Evolutionary conservation across 2,797 vertebrate genomes (phyloP).

Genomic region (Lepilemur ruficaudatus): DNA sequence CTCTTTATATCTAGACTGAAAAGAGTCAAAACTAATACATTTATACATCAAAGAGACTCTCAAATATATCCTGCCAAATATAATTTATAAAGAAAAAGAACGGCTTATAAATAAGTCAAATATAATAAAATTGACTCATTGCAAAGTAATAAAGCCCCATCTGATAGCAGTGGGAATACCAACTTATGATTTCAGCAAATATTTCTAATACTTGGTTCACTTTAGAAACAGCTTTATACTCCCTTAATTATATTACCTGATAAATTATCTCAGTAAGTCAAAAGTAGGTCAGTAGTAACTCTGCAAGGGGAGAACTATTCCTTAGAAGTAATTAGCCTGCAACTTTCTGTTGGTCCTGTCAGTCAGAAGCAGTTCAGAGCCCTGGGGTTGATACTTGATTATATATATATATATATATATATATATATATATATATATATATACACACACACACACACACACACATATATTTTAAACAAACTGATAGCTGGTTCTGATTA

Average conservation of each 20-base stretch:
- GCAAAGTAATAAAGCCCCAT: conserved; percentile 45
- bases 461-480: neutral
- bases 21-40: conserved; percentile 44
- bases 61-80: conserved; percentile 49
- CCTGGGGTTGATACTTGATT: conserved; percentile 58
- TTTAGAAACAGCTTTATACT: conserved; percentile 49
- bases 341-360: conserved; percentile 46
- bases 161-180: conserved; percentile 40
- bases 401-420: neutral
- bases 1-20: conserved; percentile 10
- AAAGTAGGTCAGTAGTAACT: conserved; percentile 49
- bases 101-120: conserved; percentile 55
- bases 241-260: conserved; percentile 66
- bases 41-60: conserved; percentile 59
- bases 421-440: neutral
- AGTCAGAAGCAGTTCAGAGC: conserved; percentile 58
- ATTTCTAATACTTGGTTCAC: neutral
- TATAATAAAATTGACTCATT: conserved; percentile 49
- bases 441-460: no score
- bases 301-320: conserved; percentile 28
- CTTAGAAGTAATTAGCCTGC: conserved; percentile 58
- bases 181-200: conserved; percentile 48
- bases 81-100: conserved; percentile 62
- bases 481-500: conserved; percentile 38
- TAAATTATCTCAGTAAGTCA: conserved; percentile 57